These are phyloP conservation scores for Parauchenoglanis punctatus DNA, from an alignment of 2,797 vertebrate species.

Conservation along the genomic window DNA sequence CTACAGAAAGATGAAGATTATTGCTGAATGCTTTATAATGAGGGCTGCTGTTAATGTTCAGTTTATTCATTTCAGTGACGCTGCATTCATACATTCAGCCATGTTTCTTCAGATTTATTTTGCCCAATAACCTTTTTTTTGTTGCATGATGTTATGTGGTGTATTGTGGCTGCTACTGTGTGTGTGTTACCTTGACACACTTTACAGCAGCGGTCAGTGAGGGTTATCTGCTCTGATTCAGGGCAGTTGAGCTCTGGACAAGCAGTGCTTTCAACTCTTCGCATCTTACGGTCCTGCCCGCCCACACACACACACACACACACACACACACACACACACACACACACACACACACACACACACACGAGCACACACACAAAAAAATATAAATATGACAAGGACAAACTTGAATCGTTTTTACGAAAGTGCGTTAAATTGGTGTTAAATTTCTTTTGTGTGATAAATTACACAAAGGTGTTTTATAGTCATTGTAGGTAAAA, in stretches of 20 bases:
- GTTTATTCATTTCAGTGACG: neutral
- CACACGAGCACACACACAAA: no score
- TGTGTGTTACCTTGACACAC: conserved; percentile 81
- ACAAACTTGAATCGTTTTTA: neutral
- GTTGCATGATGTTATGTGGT: no score
- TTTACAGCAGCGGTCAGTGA: conserved; percentile 85
- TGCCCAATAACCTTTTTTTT: neutral
- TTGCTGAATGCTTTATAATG: no score
- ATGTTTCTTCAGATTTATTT: neutral
- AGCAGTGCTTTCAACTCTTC: conserved; percentile 67
- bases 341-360: conserved; percentile 11
- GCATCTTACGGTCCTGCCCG: conserved; percentile 81
- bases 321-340: conserved; percentile 22
- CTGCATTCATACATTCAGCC: neutral
- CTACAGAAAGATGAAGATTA: neutral
- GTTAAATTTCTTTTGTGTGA: neutral
- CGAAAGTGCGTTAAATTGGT: neutral
- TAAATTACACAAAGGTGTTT: neutral
- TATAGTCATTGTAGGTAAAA: no score
- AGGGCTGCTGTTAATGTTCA: neutral
- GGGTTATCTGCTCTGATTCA: conserved; percentile 81
- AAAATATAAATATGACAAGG: neutral
- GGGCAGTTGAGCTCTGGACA: conserved; percentile 79
- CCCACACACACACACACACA: conserved; percentile 34
- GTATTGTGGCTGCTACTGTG: neutral